Evolutionary conservation across 2,888 invertebrate genomes (phyloP).

Genomic region (Lepidocyrtinus sp.): DNA sequence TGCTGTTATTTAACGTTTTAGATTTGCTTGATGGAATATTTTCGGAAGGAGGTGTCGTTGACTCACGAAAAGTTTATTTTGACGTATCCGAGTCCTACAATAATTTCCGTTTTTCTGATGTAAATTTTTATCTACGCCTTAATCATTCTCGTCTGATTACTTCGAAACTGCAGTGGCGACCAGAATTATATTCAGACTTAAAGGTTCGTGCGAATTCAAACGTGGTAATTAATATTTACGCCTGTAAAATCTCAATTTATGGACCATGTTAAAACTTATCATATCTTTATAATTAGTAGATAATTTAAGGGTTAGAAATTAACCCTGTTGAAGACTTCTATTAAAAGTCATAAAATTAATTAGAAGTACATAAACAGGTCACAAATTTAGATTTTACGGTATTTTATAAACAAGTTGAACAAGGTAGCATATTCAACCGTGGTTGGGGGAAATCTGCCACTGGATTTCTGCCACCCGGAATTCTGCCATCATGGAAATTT

Average conservation of each 20-base stretch:
- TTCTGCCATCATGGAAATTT: neutral
- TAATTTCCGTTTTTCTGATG: constrained; percentile 83
- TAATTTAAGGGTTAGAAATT: too few species aligned
- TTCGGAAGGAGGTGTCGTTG: constrained; percentile 71
- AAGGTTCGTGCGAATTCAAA: constrained; percentile 38
- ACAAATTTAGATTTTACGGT: too few species aligned
- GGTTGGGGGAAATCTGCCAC: too few species aligned
- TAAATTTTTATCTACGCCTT: constrained; percentile 84
- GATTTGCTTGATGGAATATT: constrained; percentile 64
- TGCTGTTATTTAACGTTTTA: too few species aligned
- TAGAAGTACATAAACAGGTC: too few species aligned
- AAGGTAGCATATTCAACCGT: neutral
- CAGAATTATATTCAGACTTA: constrained; percentile 55
- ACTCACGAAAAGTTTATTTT: constrained; percentile 82
- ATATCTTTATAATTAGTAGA: too few species aligned
- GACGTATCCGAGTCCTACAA: constrained; percentile 88
- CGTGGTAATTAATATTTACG: too few species aligned
- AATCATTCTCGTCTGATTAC: constrained; percentile 88
- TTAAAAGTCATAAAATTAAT: too few species aligned
- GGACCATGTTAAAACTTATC: too few species aligned
- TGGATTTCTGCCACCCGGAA: neutral
- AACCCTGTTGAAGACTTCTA: too few species aligned
- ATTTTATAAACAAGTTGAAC: too few species aligned
- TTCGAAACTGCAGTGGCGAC: constrained; percentile 82
- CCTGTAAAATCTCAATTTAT: too few species aligned